Percentiles rank a stretch among this genome's conserved stretches.
Evolutionary conservation across 1,140 invertebrate species (phyloP).

Genomic region (Micrasema minimum): DNA sequence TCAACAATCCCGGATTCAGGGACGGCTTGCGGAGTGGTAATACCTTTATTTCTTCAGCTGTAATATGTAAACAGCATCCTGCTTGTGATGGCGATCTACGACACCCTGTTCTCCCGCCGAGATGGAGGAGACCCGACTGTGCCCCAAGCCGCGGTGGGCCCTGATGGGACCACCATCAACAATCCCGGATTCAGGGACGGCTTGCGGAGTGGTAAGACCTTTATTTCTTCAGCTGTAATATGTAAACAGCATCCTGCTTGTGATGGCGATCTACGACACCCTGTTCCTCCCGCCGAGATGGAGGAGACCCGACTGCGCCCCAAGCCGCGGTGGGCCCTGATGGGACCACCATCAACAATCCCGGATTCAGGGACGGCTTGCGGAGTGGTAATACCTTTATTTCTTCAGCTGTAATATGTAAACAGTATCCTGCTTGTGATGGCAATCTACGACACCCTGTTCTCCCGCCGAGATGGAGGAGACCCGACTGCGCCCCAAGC

Average conservation of each 20-base stretch:
- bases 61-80: conserved; percentile 79
- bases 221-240: too few species aligned
- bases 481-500: conserved; percentile 78
- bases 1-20: conserved; percentile 86
- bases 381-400: conserved; percentile 74
- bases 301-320: conserved; percentile 81
- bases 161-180: conserved; percentile 77
- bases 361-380: conserved; percentile 80
- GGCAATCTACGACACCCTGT: conserved; percentile 80
- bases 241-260: conserved; percentile 78
- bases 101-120: conserved; percentile 75
- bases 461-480: conserved; percentile 74
- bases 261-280: conserved; percentile 81
- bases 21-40: conserved; percentile 74
- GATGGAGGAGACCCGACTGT: conserved; percentile 82
- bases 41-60: too few species aligned
- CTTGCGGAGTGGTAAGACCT: conserved; percentile 70
- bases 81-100: conserved; percentile 81
- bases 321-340: conserved; percentile 68
- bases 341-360: conserved; percentile 83
- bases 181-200: conserved; percentile 87
- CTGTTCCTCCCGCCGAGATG: conserved; percentile 74
- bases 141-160: conserved; percentile 67
- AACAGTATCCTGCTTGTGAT: conserved; percentile 80
- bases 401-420: too few species aligned